These are phyloP conservation scores for Planococcus citri DNA, from an alignment of 1,140 invertebrate species.

Conservation along the genomic window DNA sequence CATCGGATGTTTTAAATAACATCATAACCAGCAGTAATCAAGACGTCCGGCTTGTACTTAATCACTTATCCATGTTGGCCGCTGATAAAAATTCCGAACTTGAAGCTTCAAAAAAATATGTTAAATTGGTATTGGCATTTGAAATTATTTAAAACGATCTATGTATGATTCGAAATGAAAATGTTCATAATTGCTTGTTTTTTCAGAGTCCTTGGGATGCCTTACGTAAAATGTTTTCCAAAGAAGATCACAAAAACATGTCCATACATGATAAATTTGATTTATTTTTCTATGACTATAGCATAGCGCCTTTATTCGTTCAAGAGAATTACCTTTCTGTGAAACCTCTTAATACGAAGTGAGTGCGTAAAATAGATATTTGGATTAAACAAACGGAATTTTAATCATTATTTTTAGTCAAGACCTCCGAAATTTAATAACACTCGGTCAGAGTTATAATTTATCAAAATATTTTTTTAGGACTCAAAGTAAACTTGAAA, in stretches of 20 bases:
- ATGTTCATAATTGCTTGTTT: not conserved
- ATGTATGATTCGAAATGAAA: too few species aligned
- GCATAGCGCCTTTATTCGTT: conserved; percentile 84
- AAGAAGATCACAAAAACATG: conserved; percentile 70
- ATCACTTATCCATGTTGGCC: conserved; percentile 63
- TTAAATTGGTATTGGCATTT: conserved; percentile 51
- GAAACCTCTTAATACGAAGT: conserved; percentile 36
- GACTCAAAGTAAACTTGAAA: conserved; percentile 41
- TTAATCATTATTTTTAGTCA: too few species aligned
- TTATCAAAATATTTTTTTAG: conserved; percentile 28
- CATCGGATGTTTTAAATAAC: conserved; percentile 58
- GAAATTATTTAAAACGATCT: too few species aligned
- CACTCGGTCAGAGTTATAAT: too few species aligned
- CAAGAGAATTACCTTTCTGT: conserved; percentile 91
- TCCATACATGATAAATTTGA: conserved; percentile 72
- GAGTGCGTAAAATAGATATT: too few species aligned
- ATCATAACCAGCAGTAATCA: conserved; percentile 80
- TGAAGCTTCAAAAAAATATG: conserved; percentile 54
- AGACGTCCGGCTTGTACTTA: conserved; percentile 86
- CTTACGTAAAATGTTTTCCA: conserved; percentile 73
- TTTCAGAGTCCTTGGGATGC: conserved; percentile 85
- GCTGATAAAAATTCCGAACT: conserved; percentile 40
- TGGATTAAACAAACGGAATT: too few species aligned
- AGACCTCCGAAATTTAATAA: too few species aligned
- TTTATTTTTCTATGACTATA: conserved; percentile 96